phyloP scores from a whole-genome alignment of 2,797 vertebrate genomes.

The Malurus leucopterus region DNA sequence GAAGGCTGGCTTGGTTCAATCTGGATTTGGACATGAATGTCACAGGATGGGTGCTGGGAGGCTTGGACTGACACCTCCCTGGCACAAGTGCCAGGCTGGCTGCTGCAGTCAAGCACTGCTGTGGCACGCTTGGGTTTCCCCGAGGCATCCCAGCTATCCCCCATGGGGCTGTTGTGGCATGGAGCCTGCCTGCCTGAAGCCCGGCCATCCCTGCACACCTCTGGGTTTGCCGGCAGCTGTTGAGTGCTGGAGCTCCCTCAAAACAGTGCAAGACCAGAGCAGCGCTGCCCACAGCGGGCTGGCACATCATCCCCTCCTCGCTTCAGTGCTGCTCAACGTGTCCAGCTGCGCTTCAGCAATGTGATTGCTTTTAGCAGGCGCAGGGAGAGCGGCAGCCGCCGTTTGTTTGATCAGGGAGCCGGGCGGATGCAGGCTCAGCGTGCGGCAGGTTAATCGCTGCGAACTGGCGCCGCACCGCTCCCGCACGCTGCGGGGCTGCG shows the following conservation, averaged over 20 bases:
- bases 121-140: not conserved
- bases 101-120: not conserved
- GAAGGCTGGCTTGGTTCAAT: not conserved
- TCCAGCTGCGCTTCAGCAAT: not conserved
- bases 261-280: not conserved
- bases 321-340: not conserved
- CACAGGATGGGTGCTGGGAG: not conserved
- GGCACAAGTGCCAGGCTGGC: not conserved
- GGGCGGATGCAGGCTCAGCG: not conserved
- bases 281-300: rapidly evolving
- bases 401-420: not conserved
- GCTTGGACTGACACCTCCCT: not conserved
- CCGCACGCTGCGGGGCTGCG: rapidly evolving
- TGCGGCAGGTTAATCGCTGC: not conserved
- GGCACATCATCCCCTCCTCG: not conserved
- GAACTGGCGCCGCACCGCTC: not conserved
- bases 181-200: not conserved
- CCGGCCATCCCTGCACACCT: rapidly evolving
- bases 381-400: not conserved
- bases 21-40: not conserved
- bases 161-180: not conserved
- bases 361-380: conserved; percentile 14
- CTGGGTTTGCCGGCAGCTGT: not conserved
- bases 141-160: conserved; percentile 23
- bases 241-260: rapidly evolving